Percentiles rank a stretch among this genome's conserved stretches.
Conservation (phyloP, 1,140 invertebrate species). For the Eriosoma lanigerum region DNA sequence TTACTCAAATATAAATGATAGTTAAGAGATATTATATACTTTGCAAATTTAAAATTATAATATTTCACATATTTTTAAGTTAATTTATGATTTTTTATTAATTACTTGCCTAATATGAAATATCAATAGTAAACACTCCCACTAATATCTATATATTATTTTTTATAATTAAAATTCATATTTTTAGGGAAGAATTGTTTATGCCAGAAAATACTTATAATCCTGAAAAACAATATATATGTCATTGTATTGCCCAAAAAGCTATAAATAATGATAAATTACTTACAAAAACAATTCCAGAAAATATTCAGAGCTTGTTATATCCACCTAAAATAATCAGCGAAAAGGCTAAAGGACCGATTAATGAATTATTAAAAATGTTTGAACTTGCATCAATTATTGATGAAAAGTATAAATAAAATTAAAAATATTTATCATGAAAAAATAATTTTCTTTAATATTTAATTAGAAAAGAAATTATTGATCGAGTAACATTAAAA, state of each 20-base stretch:
- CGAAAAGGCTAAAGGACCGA: background rate
- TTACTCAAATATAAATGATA: no score
- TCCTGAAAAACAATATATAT: slow-evolving; percentile 16
- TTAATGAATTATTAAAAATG: background rate
- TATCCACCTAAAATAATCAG: background rate
- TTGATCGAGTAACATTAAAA: background rate
- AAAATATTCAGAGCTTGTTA: background rate
- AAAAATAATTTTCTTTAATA: background rate
- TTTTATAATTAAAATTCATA: no score
- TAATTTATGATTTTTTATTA: no score
- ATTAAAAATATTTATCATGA: background rate
- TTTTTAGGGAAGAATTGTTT: slow-evolving; percentile 18
- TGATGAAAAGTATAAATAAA: background rate
- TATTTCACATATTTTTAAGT: no score
- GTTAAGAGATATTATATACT: no score
- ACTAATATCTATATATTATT: no score
- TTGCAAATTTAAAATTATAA: no score
- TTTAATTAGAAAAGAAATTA: background rate
- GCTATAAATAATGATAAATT: slow-evolving; percentile 20
- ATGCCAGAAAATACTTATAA: slow-evolving; percentile 18
- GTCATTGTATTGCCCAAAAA: slow-evolving; percentile 34
- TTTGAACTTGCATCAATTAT: background rate
- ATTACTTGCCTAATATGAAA: no score
- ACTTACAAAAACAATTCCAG: slow-evolving; percentile 1
- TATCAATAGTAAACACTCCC: no score